These are phyloP conservation scores for Pachypanchax playfairii DNA, from an alignment of 2,113 vertebrate genomes.

Conservation along the genomic window DNA sequence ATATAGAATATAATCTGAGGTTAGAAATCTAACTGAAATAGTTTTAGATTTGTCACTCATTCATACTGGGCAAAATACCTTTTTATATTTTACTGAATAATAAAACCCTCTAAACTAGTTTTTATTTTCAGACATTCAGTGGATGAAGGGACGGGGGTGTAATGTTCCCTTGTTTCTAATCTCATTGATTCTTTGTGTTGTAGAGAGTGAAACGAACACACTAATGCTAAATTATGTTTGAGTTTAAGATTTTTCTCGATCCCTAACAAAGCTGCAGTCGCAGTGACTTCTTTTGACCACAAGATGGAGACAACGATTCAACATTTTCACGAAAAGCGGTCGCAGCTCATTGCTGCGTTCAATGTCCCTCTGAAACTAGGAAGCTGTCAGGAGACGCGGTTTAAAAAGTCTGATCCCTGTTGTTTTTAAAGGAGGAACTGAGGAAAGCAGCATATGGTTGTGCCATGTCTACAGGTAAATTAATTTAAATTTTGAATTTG, in stretches of 20 bases:
- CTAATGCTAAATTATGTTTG: neutral
- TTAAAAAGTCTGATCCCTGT: neutral
- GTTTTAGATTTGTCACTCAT: too few species aligned
- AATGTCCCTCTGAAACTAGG: neutral
- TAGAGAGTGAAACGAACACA: neutral
- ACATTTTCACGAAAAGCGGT: neutral
- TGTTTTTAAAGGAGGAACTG: neutral
- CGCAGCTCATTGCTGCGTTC: constrained; percentile 36
- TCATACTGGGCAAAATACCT: neutral
- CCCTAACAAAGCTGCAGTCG: neutral
- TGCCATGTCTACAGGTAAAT: neutral
- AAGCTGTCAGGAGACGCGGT: neutral
- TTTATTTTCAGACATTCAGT: neutral
- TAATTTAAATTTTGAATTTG: neutral
- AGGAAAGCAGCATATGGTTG: too few species aligned
- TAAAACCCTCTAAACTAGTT: neutral
- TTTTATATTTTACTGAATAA: neutral
- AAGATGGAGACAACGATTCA: constrained; percentile 32
- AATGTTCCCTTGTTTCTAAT: neutral
- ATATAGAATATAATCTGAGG: too few species aligned
- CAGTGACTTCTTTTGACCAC: constrained; percentile 21
- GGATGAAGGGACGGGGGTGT: rapidly evolving
- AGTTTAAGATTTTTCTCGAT: rapidly evolving
- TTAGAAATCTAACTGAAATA: too few species aligned
- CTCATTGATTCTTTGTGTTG: neutral